These are phyloP conservation scores for Rotaria macrura DNA, from an alignment of 2,888 invertebrate genomes.

Conservation along the genomic window DNA sequence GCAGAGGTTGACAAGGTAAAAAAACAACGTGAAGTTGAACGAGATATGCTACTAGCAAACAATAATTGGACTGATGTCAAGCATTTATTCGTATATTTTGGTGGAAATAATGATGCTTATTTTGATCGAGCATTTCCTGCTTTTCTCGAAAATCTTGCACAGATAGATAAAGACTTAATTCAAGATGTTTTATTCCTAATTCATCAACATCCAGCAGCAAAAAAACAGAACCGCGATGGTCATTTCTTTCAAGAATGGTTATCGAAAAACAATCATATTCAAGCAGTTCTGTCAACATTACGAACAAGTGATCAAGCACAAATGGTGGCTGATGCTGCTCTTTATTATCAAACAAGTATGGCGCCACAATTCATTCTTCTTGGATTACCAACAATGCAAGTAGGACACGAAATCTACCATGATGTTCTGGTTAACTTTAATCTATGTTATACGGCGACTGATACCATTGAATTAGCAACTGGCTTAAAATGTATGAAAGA, in stretches of 20 bases:
- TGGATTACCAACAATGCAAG: background rate
- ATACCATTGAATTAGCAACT: too few relatives aligned
- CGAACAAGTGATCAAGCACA: background rate
- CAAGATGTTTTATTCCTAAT: background rate
- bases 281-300: background rate
- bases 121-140: background rate
- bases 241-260: background rate
- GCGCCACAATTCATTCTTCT: background rate
- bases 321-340: background rate
- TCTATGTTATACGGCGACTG: too few relatives aligned
- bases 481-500: too few relatives aligned
- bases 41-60: too few relatives aligned
- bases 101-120: background rate
- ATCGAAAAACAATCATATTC: too few relatives aligned
- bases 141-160: background rate
- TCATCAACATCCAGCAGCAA: background rate
- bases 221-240: background rate
- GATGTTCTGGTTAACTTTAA: background rate
- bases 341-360: background rate
- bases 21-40: too few relatives aligned
- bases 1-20: too few relatives aligned
- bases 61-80: too few relatives aligned
- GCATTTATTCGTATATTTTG: background rate
- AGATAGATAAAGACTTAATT: too few relatives aligned
- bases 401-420: background rate